Evolutionary conservation across 2,113 vertebrate genomes (phyloP), one percentile per base, ranked within the genome.

Genomic region (Catagonus wagneri): DNA sequence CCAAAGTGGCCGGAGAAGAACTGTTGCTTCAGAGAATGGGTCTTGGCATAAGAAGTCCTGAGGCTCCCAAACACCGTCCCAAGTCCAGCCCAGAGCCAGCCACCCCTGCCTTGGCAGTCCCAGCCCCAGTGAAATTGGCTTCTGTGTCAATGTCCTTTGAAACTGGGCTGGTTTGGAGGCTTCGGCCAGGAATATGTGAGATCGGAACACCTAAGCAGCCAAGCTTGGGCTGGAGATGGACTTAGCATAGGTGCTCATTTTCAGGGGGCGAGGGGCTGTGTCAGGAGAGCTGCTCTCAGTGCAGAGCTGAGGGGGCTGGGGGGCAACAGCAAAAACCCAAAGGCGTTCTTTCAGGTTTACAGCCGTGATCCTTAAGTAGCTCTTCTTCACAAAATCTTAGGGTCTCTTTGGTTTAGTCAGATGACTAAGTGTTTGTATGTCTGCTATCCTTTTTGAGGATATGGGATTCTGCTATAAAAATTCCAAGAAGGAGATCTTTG

Each of bases 11-110:
- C 27, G 61, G 61, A 63, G 61, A 63, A 63, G 61, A 63, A 11
- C 66, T 68, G 32, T 68, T 68, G 32, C 15, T 19, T 68, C 32
- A 68, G 32, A 68, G 32, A n/a, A n/a, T 32, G 32, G 16, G 3
- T 34, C 66, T 16, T 68, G 93, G 96, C 93, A 1, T 97, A 98
- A 87, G 96, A 97, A 72, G 93, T 98, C 90, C 96, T 98, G 92
- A 98, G 96, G 75, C 96, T 98, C 39, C 96, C 94, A 0, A 97
- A 98, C 2, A 97, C 96, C 5, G 96, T 97, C 79, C 97, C 96
- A 3, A 97, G 97, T 85, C 94, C 96, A 3, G 98, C 96, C 0
- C 97, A 0, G 98, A 98, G 0, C 97, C 97, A 0, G 95, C 96
- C 44, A 96, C 96, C 1, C 96, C 92, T 13, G 98, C 97, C 0